Conservation (phyloP, 2,888 invertebrate species). For the Nomada ruficornis region DNA sequence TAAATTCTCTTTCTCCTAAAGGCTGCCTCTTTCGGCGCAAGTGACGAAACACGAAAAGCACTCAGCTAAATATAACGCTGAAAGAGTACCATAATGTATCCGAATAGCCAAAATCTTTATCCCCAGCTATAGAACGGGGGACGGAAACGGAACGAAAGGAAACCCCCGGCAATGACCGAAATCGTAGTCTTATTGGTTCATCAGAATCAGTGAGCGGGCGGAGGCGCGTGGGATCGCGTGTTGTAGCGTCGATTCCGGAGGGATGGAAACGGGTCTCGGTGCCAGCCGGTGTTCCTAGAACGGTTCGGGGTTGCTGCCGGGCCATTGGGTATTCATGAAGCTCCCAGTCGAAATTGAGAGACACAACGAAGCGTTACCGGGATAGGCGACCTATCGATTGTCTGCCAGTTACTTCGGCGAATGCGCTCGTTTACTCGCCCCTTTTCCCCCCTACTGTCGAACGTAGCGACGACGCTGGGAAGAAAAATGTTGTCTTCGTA, state of each 20-base stretch:
- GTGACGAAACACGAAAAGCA: neutral
- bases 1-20: neutral
- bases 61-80: neutral
- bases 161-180: slow-evolving; percentile 52
- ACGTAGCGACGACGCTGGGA: slow-evolving; percentile 26
- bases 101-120: neutral
- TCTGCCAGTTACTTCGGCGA: slow-evolving; percentile 79
- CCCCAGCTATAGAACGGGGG: neutral
- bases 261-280: slow-evolving; percentile 76
- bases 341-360: slow-evolving; percentile 80
- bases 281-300: slow-evolving; percentile 80
- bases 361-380: slow-evolving; percentile 78
- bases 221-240: slow-evolving; percentile 70
- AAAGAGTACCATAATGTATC: neutral
- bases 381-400: slow-evolving; percentile 80
- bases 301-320: slow-evolving; percentile 76
- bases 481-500: slow-evolving; percentile 56
- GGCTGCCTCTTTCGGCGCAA: neutral
- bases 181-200: slow-evolving; percentile 68
- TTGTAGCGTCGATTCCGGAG: slow-evolving; percentile 71
- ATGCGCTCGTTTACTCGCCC: slow-evolving; percentile 75
- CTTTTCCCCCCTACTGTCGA: slow-evolving; percentile 43
- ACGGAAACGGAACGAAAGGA: slow-evolving; percentile 50
- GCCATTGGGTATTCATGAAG: slow-evolving; percentile 80
- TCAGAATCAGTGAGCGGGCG: slow-evolving; percentile 58